Base-by-base conservation (phyloP, 1,140 invertebrate genomes). In the Amphibalanus amphitrite region DNA sequence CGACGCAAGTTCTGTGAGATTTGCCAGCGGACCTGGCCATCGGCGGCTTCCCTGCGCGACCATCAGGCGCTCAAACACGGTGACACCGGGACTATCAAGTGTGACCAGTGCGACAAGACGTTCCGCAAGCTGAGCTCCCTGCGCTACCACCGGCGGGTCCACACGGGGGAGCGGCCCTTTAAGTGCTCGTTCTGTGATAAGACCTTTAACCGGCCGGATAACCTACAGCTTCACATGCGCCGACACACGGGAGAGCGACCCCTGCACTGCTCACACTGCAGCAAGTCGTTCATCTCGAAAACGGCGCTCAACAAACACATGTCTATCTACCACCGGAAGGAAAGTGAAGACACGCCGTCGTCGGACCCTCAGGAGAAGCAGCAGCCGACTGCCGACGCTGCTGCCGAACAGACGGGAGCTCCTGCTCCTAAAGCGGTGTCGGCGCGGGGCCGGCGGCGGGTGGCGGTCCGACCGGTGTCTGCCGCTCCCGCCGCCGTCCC, bases 161-260 rank as follows among this genome's bases (percentile, higher is more conserved):
- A 80, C 71, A 80, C 79, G 17, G 79, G 91, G 73, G 90, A 92
- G 80, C 90, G 89, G 70, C 88, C 89, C 68, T 90, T 91, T 79
- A 84, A 87, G 71, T 93, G 90, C 80, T 84, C 85, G 75, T 89
- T 86, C 80, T 92, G 91, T 80, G 85, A 87, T 30, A 92, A 92
- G 80, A 87, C 88, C 67, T 92, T 92, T 80, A 83, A 84, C 0
- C 86, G 88, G 75, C 83, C 86, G 69, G 87, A 85, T 83, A 84
- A 87, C 72, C 79, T 89, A 28, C 85, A 85, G 73, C 87, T 88
- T 76, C 89, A 90, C 77, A 78, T 83, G 74, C 82, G 87, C n/a
- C 75, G 84, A 0, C 95, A 98, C 82, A 97, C 94, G 30, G 92
- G 93, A 73, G 93, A 95, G 87, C 77, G 92, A 84, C 92, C 92